A percentile compares a stretch with the other conserved stretches of the same genome.
phyloP scores from a whole-genome alignment of 1,140 invertebrate species.

The Acromyrmex charruanus region DNA sequence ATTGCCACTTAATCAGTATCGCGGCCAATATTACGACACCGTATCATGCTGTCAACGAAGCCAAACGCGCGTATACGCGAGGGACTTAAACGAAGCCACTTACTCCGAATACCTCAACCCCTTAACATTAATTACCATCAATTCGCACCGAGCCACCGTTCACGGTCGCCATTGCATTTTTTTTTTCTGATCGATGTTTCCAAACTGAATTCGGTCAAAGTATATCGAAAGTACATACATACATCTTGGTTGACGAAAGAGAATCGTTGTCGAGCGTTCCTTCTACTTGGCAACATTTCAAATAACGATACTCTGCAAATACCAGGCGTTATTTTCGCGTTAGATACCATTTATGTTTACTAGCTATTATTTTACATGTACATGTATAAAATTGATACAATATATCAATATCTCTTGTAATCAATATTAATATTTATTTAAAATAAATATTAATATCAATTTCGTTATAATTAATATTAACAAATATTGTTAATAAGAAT shows the following conservation, averaged over 20 bases:
- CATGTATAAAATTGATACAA: neutral
- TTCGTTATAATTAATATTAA: neutral
- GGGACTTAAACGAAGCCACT: slow-evolving; percentile 62
- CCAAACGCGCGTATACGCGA: slow-evolving; percentile 27
- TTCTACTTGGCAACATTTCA: slow-evolving; percentile 46
- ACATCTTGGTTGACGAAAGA: neutral
- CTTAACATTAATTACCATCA: slow-evolving; percentile 60
- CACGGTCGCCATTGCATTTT: neutral
- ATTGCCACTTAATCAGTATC: slow-evolving; percentile 15
- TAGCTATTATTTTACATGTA: neutral
- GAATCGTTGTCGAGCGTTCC: neutral
- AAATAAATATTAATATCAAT: neutral
- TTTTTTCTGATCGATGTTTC: slow-evolving; percentile 25
- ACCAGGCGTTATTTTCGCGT: slow-evolving; percentile 36
- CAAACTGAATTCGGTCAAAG: neutral
- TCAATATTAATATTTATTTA: neutral
- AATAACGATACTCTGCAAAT: neutral
- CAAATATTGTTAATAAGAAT: neutral
- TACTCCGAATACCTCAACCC: slow-evolving; percentile 54
- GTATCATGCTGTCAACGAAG: slow-evolving; percentile 15
- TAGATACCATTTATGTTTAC: neutral
- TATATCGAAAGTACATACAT: slow-evolving; percentile 5
- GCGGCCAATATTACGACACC: neutral
- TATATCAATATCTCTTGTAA: neutral
- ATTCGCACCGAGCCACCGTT: slow-evolving; percentile 33